Conservation (phyloP, 1,140 invertebrate genomes). For the Pseudomyrmex pallidus region DNA sequence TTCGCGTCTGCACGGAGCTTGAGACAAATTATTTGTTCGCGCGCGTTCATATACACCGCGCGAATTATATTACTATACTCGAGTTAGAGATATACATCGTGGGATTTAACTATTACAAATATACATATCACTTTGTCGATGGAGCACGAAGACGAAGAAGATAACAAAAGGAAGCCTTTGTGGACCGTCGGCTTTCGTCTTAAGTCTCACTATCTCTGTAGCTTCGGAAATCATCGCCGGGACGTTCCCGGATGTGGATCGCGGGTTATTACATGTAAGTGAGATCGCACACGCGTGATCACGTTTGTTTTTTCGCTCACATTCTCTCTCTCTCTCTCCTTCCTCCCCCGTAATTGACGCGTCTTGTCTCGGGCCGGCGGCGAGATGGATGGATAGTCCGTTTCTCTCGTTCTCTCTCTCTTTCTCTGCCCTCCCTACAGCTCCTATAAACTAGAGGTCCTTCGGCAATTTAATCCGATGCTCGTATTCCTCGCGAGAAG, state of each 20-base stretch:
- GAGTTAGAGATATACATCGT: constrained; percentile 55
- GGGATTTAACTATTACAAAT: constrained; percentile 34
- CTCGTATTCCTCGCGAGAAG: neutral
- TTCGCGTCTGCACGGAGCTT: constrained; percentile 46
- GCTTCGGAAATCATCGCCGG: constrained; percentile 45
- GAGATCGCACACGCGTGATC: constrained; percentile 5
- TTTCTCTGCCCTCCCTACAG: neutral
- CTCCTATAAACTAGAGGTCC: neutral
- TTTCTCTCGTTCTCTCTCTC: neutral
- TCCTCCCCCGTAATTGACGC: constrained; percentile 78
- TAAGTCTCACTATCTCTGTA: constrained; percentile 79
- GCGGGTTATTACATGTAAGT: neutral
- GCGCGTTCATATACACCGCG: constrained; percentile 27
- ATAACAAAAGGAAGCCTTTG: constrained; percentile 64
- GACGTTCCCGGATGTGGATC: neutral
- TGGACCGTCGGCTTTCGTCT: constrained; percentile 58
- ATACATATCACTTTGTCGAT: constrained; percentile 46
- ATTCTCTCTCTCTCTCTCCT: constrained; percentile 17
- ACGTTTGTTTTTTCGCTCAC: constrained; percentile 33
- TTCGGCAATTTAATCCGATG: neutral
- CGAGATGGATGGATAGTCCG: constrained; percentile 56
- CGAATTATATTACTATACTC: constrained; percentile 57
- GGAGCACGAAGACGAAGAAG: constrained; percentile 62
- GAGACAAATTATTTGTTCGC: constrained; percentile 62
- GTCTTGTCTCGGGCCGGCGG: constrained; percentile 69